Conservation (phyloP, 2,113 vertebrate species). For the Myanophis thanlyinensis region DNA sequence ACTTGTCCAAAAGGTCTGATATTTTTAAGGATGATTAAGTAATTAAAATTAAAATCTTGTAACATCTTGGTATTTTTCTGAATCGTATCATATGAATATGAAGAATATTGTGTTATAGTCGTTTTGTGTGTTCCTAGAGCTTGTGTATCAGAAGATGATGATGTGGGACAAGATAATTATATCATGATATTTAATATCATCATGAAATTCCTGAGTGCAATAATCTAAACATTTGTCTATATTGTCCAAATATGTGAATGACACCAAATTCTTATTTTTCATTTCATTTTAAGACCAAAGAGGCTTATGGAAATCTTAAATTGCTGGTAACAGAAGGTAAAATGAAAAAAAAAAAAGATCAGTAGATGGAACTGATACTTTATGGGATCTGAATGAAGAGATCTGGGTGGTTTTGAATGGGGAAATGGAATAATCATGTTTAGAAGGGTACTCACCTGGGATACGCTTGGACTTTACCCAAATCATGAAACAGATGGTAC, state of each 20-base stretch:
- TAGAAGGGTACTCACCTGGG: too few relatives aligned
- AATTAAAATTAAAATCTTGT: neutral
- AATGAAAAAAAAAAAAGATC: too few relatives aligned
- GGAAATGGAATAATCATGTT: too few relatives aligned
- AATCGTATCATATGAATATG: neutral
- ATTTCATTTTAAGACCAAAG: too few relatives aligned
- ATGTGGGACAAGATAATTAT: neutral
- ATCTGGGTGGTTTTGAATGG: too few relatives aligned
- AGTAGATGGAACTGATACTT: too few relatives aligned
- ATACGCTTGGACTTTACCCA: too few relatives aligned
- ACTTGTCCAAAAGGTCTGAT: neutral
- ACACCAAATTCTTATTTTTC: neutral
- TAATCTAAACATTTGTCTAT: neutral
- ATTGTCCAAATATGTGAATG: neutral
- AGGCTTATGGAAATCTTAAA: too few relatives aligned
- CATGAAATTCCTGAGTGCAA: neutral
- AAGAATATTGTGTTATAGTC: neutral
- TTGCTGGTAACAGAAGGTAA: too few relatives aligned
- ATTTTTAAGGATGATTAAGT: too few relatives aligned
- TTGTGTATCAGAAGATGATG: neutral
- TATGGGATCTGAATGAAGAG: too few relatives aligned
- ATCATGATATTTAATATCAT: neutral
- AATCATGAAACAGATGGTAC: too few relatives aligned
- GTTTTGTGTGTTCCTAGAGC: neutral
- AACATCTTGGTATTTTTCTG: neutral